phyloP scores from a whole-genome alignment of 2,888 invertebrate species.

The Sinhomidia bicolor region DNA sequence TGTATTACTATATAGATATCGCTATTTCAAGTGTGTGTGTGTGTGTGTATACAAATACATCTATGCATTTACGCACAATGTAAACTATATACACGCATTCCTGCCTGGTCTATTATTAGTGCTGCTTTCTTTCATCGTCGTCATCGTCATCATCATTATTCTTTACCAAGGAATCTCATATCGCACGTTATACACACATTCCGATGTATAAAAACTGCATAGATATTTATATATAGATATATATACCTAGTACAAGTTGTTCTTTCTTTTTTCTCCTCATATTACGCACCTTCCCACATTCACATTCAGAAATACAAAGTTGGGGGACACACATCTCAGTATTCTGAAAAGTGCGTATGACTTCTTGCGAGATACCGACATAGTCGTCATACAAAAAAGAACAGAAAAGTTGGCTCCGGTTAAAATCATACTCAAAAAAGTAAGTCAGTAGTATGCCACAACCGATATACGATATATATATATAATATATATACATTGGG shows the following conservation, averaged over 20 bases:
- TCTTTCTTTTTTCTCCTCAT: background rate
- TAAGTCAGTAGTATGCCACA: no score
- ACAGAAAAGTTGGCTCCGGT: constrained; percentile 29
- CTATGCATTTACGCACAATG: background rate
- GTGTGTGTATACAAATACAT: no score
- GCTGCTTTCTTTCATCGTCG: background rate
- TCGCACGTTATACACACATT: background rate
- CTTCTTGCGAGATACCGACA: constrained; percentile 53
- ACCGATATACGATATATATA: no score
- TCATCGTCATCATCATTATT: background rate
- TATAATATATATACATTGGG: no score
- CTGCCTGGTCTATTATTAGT: constrained; percentile 1
- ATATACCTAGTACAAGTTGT: no score
- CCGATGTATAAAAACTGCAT: no score
- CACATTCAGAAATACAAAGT: background rate
- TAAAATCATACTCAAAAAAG: constrained; percentile 47
- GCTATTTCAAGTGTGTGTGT: no score
- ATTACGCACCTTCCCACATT: background rate
- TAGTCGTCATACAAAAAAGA: constrained; percentile 3
- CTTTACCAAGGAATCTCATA: background rate
- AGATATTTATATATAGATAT: no score
- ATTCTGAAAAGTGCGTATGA: constrained; percentile 20
- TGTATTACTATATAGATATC: no score
- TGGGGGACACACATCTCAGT: background rate
- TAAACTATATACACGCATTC: background rate